phyloP scores from a whole-genome alignment of 2,888 invertebrate species.

The Odontomyia ornata region DNA sequence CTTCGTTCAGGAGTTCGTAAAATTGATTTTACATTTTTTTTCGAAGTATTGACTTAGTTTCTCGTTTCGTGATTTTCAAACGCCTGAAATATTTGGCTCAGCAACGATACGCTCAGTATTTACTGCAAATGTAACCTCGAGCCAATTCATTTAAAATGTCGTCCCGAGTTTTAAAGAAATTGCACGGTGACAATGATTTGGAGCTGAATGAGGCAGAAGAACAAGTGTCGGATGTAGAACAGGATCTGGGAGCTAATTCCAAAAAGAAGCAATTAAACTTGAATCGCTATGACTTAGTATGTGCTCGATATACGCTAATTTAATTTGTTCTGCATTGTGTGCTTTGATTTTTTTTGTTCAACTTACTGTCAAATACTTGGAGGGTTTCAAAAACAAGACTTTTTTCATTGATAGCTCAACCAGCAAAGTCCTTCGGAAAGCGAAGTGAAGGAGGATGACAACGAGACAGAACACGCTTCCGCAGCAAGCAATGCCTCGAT shows the following conservation, averaged over 20 bases:
- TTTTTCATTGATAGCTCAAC: slow-evolving; percentile 66
- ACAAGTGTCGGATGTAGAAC: slow-evolving; percentile 62
- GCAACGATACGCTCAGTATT: neutral
- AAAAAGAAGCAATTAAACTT: slow-evolving; percentile 70
- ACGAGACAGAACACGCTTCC: slow-evolving; percentile 70
- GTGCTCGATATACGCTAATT: slow-evolving; percentile 52
- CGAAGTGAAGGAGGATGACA: slow-evolving; percentile 75
- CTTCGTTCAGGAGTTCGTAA: neutral
- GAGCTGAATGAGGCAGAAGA: slow-evolving; percentile 62
- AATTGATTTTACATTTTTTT: slow-evolving; percentile 41
- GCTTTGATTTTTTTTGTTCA: no score
- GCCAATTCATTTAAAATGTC: slow-evolving; percentile 66
- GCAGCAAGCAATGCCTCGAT: slow-evolving; percentile 66
- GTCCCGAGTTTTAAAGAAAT: slow-evolving; percentile 72
- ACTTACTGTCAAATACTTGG: neutral
- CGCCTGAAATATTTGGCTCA: neutral
- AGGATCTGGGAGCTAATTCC: slow-evolving; percentile 65
- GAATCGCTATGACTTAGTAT: slow-evolving; percentile 77
- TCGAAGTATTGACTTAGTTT: neutral
- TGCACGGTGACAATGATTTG: slow-evolving; percentile 69
- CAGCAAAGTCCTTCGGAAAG: slow-evolving; percentile 74
- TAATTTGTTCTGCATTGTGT: neutral
- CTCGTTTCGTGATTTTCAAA: neutral
- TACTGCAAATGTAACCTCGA: slow-evolving; percentile 33
- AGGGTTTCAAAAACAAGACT: neutral